Conservation (phyloP, 2,113 vertebrate species). For the Labrus mixtus region DNA sequence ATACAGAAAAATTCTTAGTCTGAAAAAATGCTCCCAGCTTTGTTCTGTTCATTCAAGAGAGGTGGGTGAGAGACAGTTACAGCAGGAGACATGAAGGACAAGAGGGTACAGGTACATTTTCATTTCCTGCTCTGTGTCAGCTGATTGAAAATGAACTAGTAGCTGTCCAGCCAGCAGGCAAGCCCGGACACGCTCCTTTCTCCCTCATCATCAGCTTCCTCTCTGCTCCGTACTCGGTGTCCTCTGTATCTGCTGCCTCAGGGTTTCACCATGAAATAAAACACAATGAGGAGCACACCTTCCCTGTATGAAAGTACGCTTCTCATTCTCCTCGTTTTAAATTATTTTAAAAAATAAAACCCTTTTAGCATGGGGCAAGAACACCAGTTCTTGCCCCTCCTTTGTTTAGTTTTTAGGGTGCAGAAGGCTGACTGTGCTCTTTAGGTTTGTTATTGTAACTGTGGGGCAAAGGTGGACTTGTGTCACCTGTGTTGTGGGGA, state of each 20-base stretch:
- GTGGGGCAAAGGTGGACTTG: slow-evolving; percentile 3
- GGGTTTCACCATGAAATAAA: slow-evolving; percentile 55
- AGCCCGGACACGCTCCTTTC: slow-evolving; percentile 41
- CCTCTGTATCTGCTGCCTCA: slow-evolving; percentile 61
- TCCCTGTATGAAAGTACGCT: background rate
- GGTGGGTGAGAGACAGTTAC: slow-evolving; percentile 15
- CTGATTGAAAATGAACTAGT: slow-evolving; percentile 59
- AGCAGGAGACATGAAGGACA: slow-evolving; percentile 32
- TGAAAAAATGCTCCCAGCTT: slow-evolving; percentile 59
- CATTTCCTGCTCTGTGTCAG: slow-evolving; percentile 44
- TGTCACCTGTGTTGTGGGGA: background rate
- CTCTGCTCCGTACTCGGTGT: slow-evolving; percentile 42
- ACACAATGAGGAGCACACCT: slow-evolving; percentile 19
- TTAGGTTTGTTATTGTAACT: slow-evolving; percentile 28
- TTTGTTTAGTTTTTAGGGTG: background rate
- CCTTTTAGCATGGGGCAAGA: background rate
- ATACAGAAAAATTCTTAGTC: slow-evolving; percentile 26
- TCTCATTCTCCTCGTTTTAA: background rate
- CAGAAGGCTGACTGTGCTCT: slow-evolving; percentile 32
- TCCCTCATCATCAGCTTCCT: slow-evolving; percentile 45
- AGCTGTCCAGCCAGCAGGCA: slow-evolving; percentile 46
- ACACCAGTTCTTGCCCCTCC: too few species aligned
- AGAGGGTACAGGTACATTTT: slow-evolving; percentile 29
- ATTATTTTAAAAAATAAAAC: background rate
- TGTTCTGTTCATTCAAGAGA: slow-evolving; percentile 1